Evolutionary conservation across 2,113 vertebrate species (phyloP).

Genomic region (Ameiurus melas): DNA sequence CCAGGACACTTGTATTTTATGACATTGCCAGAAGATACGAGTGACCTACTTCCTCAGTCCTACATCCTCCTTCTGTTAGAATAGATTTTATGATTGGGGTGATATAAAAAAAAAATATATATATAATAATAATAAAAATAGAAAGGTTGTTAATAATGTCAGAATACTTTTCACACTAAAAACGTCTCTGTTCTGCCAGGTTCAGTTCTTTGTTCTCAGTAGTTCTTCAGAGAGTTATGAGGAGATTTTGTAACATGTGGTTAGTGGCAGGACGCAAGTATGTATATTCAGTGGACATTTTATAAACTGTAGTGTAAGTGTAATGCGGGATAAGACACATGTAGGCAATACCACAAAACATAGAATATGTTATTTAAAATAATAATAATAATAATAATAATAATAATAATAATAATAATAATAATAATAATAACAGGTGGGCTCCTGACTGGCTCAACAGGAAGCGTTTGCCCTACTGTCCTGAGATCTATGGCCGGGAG

Average conservation of each 20-base stretch:
- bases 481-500: neutral
- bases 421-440: no score
- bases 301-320: neutral
- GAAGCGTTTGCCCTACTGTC: neutral
- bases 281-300: neutral
- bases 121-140: no score
- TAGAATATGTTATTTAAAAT: neutral
- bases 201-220: neutral
- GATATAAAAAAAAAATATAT: no score
- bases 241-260: neutral
- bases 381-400: no score
- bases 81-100: no score
- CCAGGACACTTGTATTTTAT: neutral
- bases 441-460: neutral
- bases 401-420: neutral
- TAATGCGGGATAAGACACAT: neutral
- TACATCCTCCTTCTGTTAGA: neutral
- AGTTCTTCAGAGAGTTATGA: neutral
- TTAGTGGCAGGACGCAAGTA: neutral
- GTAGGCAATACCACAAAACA: neutral
- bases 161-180: neutral
- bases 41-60: neutral
- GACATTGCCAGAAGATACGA: neutral
- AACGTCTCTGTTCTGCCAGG: neutral
- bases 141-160: neutral